Evolutionary conservation across 2,113 vertebrate species (phyloP).

Genomic region (Caretta caretta): DNA sequence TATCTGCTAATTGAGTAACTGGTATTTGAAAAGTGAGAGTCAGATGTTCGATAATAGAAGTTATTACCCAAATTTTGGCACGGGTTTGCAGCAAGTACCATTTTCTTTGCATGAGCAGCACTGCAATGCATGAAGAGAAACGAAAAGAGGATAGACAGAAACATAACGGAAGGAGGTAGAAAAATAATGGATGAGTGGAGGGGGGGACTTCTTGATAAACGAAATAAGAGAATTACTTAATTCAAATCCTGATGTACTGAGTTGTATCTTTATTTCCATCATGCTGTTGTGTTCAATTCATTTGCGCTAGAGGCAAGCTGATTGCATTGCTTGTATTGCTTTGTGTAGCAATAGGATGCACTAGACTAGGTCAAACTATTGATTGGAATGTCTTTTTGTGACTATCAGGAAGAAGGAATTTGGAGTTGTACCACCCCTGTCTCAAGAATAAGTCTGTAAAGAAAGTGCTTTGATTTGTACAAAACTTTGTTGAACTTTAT

Average conservation of each 20-base stretch:
- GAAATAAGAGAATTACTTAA: neutral
- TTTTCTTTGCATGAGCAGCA: neutral
- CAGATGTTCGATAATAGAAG: neutral
- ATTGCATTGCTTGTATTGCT: neutral
- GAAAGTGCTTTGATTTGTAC: constrained; percentile 17
- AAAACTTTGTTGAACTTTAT: neutral
- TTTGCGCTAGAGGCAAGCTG: neutral
- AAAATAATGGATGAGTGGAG: neutral
- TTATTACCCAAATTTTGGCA: neutral
- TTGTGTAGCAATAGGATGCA: neutral
- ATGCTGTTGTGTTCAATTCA: neutral
- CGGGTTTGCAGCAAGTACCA: neutral
- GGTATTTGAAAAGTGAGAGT: neutral
- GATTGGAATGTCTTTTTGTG: neutral
- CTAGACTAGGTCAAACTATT: neutral
- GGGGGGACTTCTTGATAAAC: neutral
- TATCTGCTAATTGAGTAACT: neutral
- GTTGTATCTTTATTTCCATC: neutral
- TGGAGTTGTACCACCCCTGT: neutral
- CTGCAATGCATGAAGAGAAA: neutral
- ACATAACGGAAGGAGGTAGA: neutral
- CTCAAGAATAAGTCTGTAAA: neutral
- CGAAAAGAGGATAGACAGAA: neutral
- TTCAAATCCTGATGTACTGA: neutral
- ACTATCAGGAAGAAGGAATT: neutral